A percentile compares a stretch with the other conserved stretches of the same genome.
phyloP scores from a whole-genome alignment of 1,140 invertebrate species.

The Reticulitermes speratus region DNA sequence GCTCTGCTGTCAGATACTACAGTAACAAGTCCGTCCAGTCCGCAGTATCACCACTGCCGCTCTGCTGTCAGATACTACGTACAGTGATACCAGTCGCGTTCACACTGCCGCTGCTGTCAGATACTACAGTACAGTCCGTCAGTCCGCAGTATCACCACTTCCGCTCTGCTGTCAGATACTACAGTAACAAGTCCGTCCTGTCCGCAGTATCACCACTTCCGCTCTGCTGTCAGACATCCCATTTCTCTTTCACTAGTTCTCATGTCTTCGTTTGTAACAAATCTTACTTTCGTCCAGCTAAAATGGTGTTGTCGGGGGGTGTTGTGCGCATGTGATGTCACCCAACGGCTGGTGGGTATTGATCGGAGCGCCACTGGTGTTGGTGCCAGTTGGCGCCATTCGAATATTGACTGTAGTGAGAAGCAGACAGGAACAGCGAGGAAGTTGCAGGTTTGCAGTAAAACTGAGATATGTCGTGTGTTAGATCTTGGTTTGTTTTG shows the following conservation, averaged over 20 bases:
- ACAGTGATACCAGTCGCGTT: no score
- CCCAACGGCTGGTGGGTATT: constrained; percentile 2
- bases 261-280: background rate
- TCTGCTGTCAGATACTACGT: no score
- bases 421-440: background rate
- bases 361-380: background rate
- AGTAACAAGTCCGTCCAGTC: no score
- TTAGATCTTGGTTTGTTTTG: background rate
- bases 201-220: no score
- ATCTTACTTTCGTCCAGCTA: background rate
- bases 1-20: no score
- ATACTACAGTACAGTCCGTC: no score
- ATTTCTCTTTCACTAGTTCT: background rate
- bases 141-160: no score
- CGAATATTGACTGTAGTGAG: background rate
- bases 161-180: no score
- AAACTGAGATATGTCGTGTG: background rate
- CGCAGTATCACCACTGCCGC: no score
- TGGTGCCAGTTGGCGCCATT: background rate
- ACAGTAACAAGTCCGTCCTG: no score
- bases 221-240: no score
- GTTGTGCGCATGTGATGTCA: background rate
- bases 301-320: background rate
- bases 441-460: background rate
- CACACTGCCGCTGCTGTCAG: no score